Evolutionary conservation across 1,140 invertebrate species (phyloP).

Genomic region (Hesperophylax magnus): DNA sequence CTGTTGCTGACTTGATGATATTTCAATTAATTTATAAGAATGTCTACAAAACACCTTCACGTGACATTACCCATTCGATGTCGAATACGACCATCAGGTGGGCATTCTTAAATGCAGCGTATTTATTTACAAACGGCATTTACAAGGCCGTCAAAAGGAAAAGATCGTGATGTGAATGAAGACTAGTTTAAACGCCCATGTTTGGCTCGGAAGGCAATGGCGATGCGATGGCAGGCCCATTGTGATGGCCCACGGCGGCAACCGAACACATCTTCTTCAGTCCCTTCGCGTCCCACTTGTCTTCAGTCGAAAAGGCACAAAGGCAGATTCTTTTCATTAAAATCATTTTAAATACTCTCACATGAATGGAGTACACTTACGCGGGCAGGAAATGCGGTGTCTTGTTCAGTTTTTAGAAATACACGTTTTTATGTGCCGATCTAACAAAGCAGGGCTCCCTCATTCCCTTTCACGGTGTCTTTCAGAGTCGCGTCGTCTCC

Average conservation of each 20-base stretch:
- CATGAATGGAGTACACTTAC: slow-evolving; percentile 49
- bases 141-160: slow-evolving; percentile 22
- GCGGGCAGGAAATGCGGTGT: slow-evolving; percentile 55
- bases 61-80: too few relatives aligned
- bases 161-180: slow-evolving; percentile 20
- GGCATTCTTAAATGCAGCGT: not conserved
- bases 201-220: slow-evolving; percentile 14
- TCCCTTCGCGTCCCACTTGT: slow-evolving; percentile 52
- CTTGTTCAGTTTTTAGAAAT: slow-evolving; percentile 53
- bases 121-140: slow-evolving; percentile 10
- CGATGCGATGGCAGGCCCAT: not conserved
- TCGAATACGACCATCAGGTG: not conserved
- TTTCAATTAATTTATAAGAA: too few relatives aligned
- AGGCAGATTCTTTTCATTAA: slow-evolving; percentile 53
- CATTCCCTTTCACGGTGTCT: not conserved
- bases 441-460: slow-evolving; percentile 35
- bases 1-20: too few relatives aligned
- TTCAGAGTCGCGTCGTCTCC: slow-evolving; percentile 15
- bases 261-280: not conserved
- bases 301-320: slow-evolving; percentile 56
- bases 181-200: slow-evolving; percentile 10
- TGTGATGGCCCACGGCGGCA: not conserved
- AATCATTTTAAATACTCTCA: slow-evolving; percentile 47
- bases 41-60: too few relatives aligned
- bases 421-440: slow-evolving; percentile 42